phyloP scores from a whole-genome alignment of 2,888 invertebrate species.

The Chymomyza procnemis region DNA sequence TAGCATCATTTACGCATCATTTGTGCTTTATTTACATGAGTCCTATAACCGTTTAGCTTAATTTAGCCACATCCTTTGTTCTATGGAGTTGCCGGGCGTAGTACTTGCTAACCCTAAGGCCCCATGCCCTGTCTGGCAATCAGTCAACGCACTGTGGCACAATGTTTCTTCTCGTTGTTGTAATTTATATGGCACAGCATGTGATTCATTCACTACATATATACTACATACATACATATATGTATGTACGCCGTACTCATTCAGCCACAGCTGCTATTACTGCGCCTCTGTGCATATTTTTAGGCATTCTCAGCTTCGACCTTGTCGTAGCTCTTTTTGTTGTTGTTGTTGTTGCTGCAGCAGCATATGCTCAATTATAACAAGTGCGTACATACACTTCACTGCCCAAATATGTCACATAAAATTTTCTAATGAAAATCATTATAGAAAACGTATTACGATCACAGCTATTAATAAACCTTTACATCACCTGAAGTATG shows the following conservation, averaged over 20 bases:
- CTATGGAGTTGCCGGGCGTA: too few relatives aligned
- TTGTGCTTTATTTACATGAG: not conserved
- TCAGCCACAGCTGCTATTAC: not conserved
- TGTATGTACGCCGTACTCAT: not conserved
- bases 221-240: not conserved
- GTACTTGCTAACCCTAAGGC: not conserved
- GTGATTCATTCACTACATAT: not conserved
- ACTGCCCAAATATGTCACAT: not conserved
- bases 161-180: not conserved
- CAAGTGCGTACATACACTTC: not conserved
- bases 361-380: not conserved
- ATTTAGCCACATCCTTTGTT: not conserved
- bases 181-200: not conserved
- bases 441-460: not conserved
- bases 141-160: not conserved
- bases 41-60: not conserved
- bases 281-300: constrained; percentile 8
- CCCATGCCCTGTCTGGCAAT: not conserved
- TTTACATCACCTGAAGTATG: constrained; percentile 37
- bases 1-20: not conserved
- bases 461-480: constrained; percentile 45
- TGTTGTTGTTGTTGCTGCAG: not conserved
- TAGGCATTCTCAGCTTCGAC: too few relatives aligned
- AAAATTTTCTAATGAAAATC: constrained; percentile 12
- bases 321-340: not conserved